Base-by-base conservation (phyloP, 2,113 vertebrate species). In the Zapornia atra region DNA sequence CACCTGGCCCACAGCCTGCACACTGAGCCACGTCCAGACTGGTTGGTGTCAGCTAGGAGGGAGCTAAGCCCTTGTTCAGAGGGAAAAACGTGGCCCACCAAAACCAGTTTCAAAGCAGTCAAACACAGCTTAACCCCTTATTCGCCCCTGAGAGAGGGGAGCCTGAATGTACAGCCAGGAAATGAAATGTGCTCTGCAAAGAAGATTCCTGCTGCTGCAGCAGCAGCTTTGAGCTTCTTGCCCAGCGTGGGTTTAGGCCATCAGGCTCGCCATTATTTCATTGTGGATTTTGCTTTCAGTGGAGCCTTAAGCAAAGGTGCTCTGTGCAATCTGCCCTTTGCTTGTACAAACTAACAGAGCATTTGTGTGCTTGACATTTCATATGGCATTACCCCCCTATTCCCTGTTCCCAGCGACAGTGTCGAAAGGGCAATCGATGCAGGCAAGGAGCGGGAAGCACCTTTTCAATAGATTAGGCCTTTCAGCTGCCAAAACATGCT, bases 291-390 rank as follows among this genome's bases (percentile, higher is more conserved):
- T 90, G 26, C 63, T 76, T 56, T 76, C 61, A 59, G 20, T 9
- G 6, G 50, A 92, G 90, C 78, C 81, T 84, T 79, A 85, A 90
- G 80, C 73, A 90, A 61, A 93, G 64, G 69, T 56, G 81, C 44
- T 88, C 63, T 72, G 68, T 69, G 42, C n/a, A 63, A 53, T 79
- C 81, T 89, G 88, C 76, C 91, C 94, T 97, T 97, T 96, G 63
- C 87, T 90, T 90, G 84, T 83, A 60, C 56, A 92, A 94, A 91
- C 56, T 82, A 87, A 94, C 9, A 68, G 65, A 95, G 82, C 56
- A 46, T 66, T 38, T 82, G 63, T 66, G 83, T 87, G 78, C 60
- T 87, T 97, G 95, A 94, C 94, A 96, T 96, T 97, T 96, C 93
- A 69, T 12, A 0, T 76, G 85, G 93, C 63, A 92, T 95, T 93